phyloP scores from a whole-genome alignment of 2,113 vertebrate species.

The Penelope pileata region DNA sequence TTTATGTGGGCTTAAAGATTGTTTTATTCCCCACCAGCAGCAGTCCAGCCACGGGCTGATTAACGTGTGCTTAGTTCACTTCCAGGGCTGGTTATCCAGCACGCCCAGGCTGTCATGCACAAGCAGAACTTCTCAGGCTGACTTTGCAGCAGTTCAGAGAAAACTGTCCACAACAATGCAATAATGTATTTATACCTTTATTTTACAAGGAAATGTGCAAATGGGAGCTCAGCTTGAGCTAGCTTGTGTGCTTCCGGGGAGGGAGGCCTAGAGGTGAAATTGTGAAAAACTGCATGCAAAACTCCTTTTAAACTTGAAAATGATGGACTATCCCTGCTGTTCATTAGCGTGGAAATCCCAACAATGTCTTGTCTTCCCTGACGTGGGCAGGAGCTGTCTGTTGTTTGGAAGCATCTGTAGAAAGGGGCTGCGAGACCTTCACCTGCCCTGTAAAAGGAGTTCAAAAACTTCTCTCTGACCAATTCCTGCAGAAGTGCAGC shows the following conservation, averaged over 20 bases:
- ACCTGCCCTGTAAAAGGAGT: background rate
- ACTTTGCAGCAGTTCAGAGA: background rate
- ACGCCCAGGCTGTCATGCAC: background rate
- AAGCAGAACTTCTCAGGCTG: background rate
- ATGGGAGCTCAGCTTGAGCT: background rate
- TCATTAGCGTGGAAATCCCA: background rate
- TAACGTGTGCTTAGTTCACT: background rate
- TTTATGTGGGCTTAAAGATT: background rate
- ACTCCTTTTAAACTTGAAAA: background rate
- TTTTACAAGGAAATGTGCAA: background rate
- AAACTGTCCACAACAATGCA: rapidly evolving
- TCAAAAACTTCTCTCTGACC: background rate
- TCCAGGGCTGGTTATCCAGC: background rate
- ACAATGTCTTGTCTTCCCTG: background rate
- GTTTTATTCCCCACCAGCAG: background rate
- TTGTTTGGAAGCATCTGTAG: rapidly evolving
- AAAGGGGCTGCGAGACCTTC: background rate
- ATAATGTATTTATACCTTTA: rapidly evolving
- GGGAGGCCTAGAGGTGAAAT: too few species aligned
- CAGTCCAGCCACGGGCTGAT: background rate
- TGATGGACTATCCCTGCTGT: too few species aligned
- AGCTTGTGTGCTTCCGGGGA: background rate
- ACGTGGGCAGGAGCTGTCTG: background rate
- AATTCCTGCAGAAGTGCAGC: background rate
- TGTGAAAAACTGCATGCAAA: background rate